Base-by-base conservation (phyloP, 2,113 vertebrate species). In the Cardinalis cardinalis region DNA sequence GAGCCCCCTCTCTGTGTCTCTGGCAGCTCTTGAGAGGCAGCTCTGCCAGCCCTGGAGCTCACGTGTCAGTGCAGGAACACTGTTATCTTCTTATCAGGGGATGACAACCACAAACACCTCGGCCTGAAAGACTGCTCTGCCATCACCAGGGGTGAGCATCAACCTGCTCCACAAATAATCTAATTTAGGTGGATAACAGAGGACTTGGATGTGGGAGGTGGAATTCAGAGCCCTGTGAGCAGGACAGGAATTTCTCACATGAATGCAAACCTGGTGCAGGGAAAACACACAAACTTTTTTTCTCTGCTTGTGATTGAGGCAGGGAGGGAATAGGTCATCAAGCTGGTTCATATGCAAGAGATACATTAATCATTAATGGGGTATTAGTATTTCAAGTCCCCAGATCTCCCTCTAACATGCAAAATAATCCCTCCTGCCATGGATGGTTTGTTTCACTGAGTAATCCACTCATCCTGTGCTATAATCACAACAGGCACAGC, bases 51-150 rank as follows among this genome's bases (percentile, higher is more conserved):
- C 2, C 72, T 43, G 60, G 46, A 46, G 84, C 63, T 72, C 31
- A 2, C 4, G 51, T 94, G 90, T 66, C 88, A 90, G 40, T 41
- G 72, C 61, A 83, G 36, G 94, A 94, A 51, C 65, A 61, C 73
- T 60, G 86, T 87, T 95, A 94, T 87, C 92, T 94, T 93, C 95
- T 80, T 79, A 93, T 93, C 93, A 92, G 63, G 17, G 66, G 78
- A 85, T 85, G 81, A 94, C 92, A 95, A 89, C 92, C 81, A 64
- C 75, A 84, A 95, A 95, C 40, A 85, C 68, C 74, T 91, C 38
- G 60, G 71, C 87, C 78, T 65, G 66, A 72, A 88, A 93, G 70
- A 53, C 73, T 70, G 38, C 51, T 75, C 64, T 59, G 74, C 77
- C n/a, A 32, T 89, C 81, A 63, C 52, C 40, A 38, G 25, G 51